phyloP scores from a whole-genome alignment of 2,888 invertebrate species.

The Patella ulyssiponensis region DNA sequence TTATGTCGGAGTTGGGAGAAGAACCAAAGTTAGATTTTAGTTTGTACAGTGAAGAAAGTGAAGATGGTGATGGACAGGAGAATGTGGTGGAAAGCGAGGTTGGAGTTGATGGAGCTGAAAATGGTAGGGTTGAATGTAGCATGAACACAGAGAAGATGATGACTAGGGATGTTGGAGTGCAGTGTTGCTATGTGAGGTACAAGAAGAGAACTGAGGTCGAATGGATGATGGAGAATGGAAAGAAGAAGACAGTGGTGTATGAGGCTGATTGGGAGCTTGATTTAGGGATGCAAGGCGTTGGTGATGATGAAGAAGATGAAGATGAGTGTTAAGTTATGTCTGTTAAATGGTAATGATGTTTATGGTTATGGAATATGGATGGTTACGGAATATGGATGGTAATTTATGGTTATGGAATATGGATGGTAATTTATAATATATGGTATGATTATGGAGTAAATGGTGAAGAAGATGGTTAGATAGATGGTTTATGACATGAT shows the following conservation, averaged over 20 bases:
- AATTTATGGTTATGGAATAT: too few species aligned
- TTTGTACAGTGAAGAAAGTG: neutral
- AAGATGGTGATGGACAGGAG: neutral
- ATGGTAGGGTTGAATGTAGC: neutral
- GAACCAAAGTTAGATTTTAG: neutral
- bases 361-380: neutral
- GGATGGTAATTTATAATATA: too few species aligned
- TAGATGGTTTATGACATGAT: too few species aligned
- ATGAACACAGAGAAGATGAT: neutral
- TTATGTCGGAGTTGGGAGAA: neutral
- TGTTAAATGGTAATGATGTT: neutral
- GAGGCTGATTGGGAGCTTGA: conserved; percentile 6
- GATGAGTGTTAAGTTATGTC: too few species aligned
- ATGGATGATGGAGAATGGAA: neutral
- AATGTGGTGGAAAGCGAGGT: neutral
- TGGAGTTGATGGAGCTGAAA: neutral
- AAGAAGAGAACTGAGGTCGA: neutral
- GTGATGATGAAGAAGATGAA: too few species aligned
- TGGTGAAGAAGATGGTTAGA: too few species aligned
- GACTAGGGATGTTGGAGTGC: neutral
- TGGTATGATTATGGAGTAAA: too few species aligned
- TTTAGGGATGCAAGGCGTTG: too few species aligned
- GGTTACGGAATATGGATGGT: too few species aligned
- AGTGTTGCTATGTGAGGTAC: neutral
- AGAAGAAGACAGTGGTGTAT: neutral